These are phyloP conservation scores for Tribolium castaneum DNA, from an alignment of 1,140 invertebrate species.

Conservation along the genomic window DNA sequence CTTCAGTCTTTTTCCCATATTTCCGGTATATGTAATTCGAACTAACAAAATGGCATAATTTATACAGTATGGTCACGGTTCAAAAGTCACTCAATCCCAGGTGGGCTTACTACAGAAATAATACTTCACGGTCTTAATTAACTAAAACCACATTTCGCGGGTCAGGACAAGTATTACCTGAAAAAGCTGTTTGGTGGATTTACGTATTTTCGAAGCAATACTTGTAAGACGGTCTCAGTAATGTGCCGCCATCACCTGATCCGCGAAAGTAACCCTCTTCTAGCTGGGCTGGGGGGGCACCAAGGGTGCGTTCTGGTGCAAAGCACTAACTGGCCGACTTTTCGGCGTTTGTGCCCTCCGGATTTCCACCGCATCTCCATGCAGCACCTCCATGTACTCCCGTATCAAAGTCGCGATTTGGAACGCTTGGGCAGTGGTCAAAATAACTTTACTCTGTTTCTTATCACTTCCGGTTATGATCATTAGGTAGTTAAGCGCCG, in stretches of 20 bases:
- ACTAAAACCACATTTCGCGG: slow-evolving; percentile 7
- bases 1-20: slow-evolving; percentile 24
- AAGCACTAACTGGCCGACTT: slow-evolving; percentile 64
- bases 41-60: not conserved
- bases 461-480: slow-evolving; percentile 88
- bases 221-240: slow-evolving; percentile 41
- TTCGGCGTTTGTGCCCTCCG: slow-evolving; percentile 54
- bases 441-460: slow-evolving; percentile 87
- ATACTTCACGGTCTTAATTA: not conserved
- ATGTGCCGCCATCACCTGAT: slow-evolving; percentile 59
- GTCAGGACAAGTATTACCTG: slow-evolving; percentile 20
- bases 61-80: slow-evolving; percentile 11
- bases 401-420: slow-evolving; percentile 94
- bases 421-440: slow-evolving; percentile 71
- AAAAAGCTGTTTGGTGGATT: not conserved
- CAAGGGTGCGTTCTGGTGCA: slow-evolving; percentile 65
- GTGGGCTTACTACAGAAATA: not conserved
- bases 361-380: slow-evolving; percentile 61
- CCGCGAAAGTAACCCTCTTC: slow-evolving; percentile 64
- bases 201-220: slow-evolving; percentile 1
- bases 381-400: slow-evolving; percentile 88
- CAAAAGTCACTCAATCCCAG: not conserved
- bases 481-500: slow-evolving; percentile 89
- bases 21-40: not conserved
- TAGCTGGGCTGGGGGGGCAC: slow-evolving; percentile 65